Evolutionary conservation across 2,113 vertebrate species (phyloP), one percentile per base, ranked within the genome.

Genomic region (Pseudopodoces humilis): DNA sequence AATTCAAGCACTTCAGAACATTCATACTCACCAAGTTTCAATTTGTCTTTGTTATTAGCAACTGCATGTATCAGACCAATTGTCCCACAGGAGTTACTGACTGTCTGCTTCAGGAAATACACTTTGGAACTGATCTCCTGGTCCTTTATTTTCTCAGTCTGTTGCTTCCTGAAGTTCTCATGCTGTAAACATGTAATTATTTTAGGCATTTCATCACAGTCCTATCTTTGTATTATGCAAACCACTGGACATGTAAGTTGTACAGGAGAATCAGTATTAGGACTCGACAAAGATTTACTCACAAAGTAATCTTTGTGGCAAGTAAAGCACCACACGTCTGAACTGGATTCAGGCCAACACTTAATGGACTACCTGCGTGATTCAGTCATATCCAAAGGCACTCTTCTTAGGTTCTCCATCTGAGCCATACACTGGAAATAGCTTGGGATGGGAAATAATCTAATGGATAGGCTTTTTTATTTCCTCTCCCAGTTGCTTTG

Each of bases 81-180:
- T 25, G 99, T 99, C 12, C 99, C 99, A 69, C 99, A 99, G 22
- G 99, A 99, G 97, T 99, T 99, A 50, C 96, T 98, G 18, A 99
- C 98, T 0, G 98, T 99, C 98, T 99, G 99, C 95, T 98, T 99
- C 97, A 99, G 90, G 95, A 99, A 99, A 96, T 99, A 99, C 24
- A 99, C 97, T 39, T 98, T 98, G 31, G 98, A 94, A 55, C 94
- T 98, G 20, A 98, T 86, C 88, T 98, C 97, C 81, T 98, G 98
- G 19, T 94, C 98, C 70, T 97, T 98, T 86, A 99, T 97, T 77
- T 98, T 98, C 91, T 98, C 98, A 8, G 98, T 97, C 97, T 99
- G 99, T 68, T 98, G 98, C 95, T 98, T 96, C 83, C 99, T 98
- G 97, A 99, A 99, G 86, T 98, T 98, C 96, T 99, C 99, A 86